Conservation (phyloP, 1,140 invertebrate genomes). For the Neodiprion fabricii region DNA sequence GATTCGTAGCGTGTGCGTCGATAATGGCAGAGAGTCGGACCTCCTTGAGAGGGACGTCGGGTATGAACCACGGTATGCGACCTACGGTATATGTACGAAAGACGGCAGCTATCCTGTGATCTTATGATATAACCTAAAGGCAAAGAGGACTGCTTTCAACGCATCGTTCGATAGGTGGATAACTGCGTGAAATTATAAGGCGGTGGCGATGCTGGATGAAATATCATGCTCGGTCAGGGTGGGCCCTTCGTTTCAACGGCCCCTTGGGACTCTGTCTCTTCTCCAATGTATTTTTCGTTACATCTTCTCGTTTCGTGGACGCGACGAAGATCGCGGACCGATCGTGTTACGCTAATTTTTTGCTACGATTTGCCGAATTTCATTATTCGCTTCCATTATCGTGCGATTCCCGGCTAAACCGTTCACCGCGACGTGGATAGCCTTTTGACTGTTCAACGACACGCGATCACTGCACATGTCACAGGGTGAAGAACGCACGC, state of each 20-base stretch:
- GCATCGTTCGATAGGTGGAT: background rate
- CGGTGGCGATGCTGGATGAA: background rate
- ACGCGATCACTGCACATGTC: too few relatives aligned
- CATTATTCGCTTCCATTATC: too few relatives aligned
- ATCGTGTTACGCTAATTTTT: too few relatives aligned
- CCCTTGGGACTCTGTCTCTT: too few relatives aligned
- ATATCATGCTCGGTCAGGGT: background rate
- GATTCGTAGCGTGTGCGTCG: background rate
- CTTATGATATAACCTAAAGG: conserved; percentile 7
- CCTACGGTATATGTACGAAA: background rate
- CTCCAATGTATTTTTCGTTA: background rate
- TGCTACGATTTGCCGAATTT: too few relatives aligned
- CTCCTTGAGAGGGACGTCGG: background rate
- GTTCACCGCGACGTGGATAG: too few relatives aligned
- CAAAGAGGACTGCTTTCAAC: conserved; percentile 1
- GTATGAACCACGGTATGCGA: background rate
- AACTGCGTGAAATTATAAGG: conserved; percentile 5
- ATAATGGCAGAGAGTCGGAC: background rate
- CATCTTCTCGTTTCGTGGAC: too few relatives aligned
- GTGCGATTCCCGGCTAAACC: too few relatives aligned
- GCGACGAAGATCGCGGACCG: too few relatives aligned
- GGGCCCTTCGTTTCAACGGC: background rate
- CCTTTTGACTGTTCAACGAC: too few relatives aligned
- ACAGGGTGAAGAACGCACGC: too few relatives aligned
- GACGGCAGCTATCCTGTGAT: conserved; percentile 6